Evolutionary conservation across 2,797 vertebrate species (phyloP).

Genomic region (Hippopotamyrus pictus): DNA sequence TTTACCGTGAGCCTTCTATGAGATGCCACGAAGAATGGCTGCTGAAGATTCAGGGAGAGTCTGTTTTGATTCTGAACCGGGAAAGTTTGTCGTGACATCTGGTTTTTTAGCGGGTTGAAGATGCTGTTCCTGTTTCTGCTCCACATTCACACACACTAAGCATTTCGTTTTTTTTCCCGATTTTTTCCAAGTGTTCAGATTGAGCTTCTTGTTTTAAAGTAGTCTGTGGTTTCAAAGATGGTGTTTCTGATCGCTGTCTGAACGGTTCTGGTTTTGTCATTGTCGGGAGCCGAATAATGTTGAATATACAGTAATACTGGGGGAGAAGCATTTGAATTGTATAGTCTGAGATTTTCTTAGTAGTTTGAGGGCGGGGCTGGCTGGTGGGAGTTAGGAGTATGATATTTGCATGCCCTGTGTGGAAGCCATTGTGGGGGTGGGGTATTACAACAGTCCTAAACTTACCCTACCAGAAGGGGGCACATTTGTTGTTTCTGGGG

Average conservation of each 20-base stretch:
- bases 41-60: background rate
- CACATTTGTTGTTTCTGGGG: background rate
- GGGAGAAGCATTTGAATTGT: background rate
- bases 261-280: background rate
- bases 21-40: background rate
- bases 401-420: background rate
- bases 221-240: background rate
- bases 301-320: background rate
- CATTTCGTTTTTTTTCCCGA: background rate
- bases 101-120: background rate
- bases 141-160: background rate
- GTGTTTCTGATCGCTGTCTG: background rate
- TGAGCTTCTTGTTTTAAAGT: background rate
- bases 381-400: background rate
- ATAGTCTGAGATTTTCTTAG: background rate
- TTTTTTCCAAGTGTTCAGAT: background rate
- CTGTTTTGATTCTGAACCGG: background rate
- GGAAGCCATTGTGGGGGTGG: background rate
- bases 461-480: background rate
- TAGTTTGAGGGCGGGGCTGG: background rate
- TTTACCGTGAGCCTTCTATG: background rate
- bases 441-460: background rate
- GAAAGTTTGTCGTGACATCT: background rate
- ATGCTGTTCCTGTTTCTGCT: background rate
- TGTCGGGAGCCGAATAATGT: too few species aligned